A percentile compares a stretch with the other conserved stretches of the same genome.
Conservation (phyloP, 53 echinoderm and acorn worm species). For the Antedon mediterranea region DNA sequence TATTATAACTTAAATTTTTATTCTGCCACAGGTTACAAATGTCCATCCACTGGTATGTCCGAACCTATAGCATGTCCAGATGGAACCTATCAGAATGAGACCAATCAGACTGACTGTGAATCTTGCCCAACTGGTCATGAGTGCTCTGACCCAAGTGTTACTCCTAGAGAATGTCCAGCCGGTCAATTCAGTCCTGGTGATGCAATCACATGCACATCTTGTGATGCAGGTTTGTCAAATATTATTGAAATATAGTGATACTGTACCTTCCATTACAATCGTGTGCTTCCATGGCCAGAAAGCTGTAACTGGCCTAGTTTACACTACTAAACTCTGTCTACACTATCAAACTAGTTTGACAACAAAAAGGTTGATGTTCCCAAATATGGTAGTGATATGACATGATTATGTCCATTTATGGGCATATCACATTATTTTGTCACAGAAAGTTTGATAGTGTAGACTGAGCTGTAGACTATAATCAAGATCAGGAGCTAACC, state of each 20-base stretch:
- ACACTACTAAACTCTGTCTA: too few species aligned
- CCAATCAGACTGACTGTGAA: slow-evolving; percentile 17
- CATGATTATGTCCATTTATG: too few species aligned
- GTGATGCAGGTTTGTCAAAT: slow-evolving; percentile 40
- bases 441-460: too few species aligned
- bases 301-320: too few species aligned
- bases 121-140: slow-evolving; percentile 31
- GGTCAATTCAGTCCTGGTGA: slow-evolving; percentile 43
- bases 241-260: not conserved
- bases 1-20: not conserved
- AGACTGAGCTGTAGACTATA: too few species aligned
- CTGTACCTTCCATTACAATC: too few species aligned
- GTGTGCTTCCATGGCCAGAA: too few species aligned
- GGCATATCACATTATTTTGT: too few species aligned
- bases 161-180: slow-evolving; percentile 16
- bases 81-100: slow-evolving; percentile 33
- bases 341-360: too few species aligned
- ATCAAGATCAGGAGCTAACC: too few species aligned
- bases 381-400: too few species aligned
- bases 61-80: slow-evolving; percentile 29
- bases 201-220: slow-evolving; percentile 32
- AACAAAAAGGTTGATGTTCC: too few species aligned
- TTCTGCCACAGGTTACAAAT: slow-evolving; percentile 33
- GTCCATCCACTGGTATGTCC: slow-evolving; percentile 31
- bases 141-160: slow-evolving; percentile 29